Evolutionary conservation across 2,113 vertebrate genomes (phyloP).

Genomic region (Carettochelys insculpta): DNA sequence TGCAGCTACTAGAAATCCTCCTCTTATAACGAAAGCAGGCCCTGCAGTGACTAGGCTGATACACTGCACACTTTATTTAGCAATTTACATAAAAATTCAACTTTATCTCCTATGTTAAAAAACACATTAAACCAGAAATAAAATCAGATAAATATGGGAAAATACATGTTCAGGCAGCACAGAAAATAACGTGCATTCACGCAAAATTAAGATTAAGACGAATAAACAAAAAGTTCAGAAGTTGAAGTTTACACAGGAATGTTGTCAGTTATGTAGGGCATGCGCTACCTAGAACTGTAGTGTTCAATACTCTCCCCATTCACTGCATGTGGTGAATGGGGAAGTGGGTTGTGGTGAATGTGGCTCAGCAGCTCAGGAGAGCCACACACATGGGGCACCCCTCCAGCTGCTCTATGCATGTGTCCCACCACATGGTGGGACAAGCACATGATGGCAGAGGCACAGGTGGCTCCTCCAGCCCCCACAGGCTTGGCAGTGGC

Average conservation of each 20-base stretch:
- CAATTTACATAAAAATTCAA: slow-evolving; percentile 45
- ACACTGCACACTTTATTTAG: neutral
- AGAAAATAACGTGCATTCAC: slow-evolving; percentile 14
- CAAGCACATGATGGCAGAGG: too few species aligned
- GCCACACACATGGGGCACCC: too few species aligned
- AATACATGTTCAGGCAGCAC: slow-evolving; percentile 40
- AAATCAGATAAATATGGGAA: slow-evolving; percentile 58
- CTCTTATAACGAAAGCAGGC: slow-evolving; percentile 29
- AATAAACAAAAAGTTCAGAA: neutral
- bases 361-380: too few species aligned
- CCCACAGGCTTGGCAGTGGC: too few species aligned
- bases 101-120: slow-evolving; percentile 23
- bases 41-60: slow-evolving; percentile 25
- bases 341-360: too few species aligned
- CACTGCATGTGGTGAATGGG: too few species aligned
- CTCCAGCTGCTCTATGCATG: too few species aligned
- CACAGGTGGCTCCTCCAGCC: too few species aligned
- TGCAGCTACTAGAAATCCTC: slow-evolving; percentile 5
- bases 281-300: too few species aligned
- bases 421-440: too few species aligned
- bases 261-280: neutral
- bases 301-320: too few species aligned
- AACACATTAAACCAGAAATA: slow-evolving; percentile 59
- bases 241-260: slow-evolving; percentile 24
- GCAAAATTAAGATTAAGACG: slow-evolving; percentile 33